Base-by-base conservation (phyloP, 2,888 invertebrate species). In the Eupithecia abbreviata region DNA sequence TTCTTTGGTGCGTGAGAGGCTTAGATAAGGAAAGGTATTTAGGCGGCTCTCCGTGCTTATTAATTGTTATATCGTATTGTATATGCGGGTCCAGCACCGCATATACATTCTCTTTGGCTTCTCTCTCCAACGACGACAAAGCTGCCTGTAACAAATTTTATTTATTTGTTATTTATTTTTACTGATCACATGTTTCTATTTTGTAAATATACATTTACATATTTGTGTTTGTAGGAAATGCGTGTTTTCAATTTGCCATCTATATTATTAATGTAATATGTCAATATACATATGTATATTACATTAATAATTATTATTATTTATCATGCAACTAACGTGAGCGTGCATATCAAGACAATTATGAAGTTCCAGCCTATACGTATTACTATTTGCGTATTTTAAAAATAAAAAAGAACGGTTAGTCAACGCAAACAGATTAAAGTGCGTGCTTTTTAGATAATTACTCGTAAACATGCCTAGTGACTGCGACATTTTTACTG, bases 51-150 rank as follows among this genome's bases (percentile, higher is more conserved):
- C 95, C 95, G 86, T 92, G 91, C 86, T 95, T 93, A 88, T 94
- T 95, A 86, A 95, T 95, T 84, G 94, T 95, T 89, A 95, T 91
- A 88, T 95, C 95, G 89, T 95, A 95, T 86, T 95, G 95, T 88
- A 95, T 92, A 90, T 94, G 95, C 89, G 95, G 95, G 85, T 95
- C 95, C 85, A 95, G 86, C 83, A 95, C 93, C 91, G 95, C 95
- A 91, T 95, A 95, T 79, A 95, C 95, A 89, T 95, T 95, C 89
- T 95, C 95, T 94, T 95, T 95, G 92, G 95, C 95, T 94, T 93
- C 92, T 92, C 89, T 92, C 90, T 94, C 95, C 91, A 95, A 89
- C 89, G 95, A 91, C 87, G 92, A 87, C 82, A 93, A 88, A 87
- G 93, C 92, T 88, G 93, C 94, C 95, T 95, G 87, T 3, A 86